Percentiles rank a stretch among this genome's conserved stretches.
phyloP scores from a whole-genome alignment of 2,888 invertebrate species.

The Julus scandinavius region DNA sequence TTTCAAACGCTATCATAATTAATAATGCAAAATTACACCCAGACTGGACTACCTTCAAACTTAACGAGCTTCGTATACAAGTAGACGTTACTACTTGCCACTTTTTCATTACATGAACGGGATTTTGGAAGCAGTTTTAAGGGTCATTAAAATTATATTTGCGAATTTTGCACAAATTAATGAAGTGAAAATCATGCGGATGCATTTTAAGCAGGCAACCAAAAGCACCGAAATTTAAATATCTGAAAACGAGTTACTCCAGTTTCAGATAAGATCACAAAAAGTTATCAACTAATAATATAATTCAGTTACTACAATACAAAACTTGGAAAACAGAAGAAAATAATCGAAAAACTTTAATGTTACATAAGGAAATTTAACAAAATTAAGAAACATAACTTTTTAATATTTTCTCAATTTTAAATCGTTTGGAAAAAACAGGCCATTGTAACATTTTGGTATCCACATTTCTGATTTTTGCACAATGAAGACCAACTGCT shows the following conservation, averaged over 20 bases:
- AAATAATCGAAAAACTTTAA: too few species aligned
- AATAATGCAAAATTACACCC: background rate
- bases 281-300: too few species aligned
- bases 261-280: background rate
- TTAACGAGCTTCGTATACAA: background rate
- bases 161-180: background rate
- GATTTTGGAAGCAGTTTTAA: background rate
- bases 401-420: too few species aligned
- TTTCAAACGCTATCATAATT: slow-evolving; percentile 22
- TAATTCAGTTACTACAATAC: too few species aligned
- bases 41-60: slow-evolving; percentile 10
- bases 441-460: too few species aligned
- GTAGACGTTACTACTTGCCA: background rate
- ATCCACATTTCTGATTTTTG: too few species aligned
- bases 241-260: background rate
- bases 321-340: too few species aligned
- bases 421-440: too few species aligned
- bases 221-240: background rate
- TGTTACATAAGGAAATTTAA: too few species aligned
- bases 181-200: background rate
- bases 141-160: background rate
- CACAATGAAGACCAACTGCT: too few species aligned
- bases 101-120: background rate
- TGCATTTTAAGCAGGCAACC: background rate
- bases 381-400: too few species aligned